Base-by-base conservation (phyloP, 2,888 invertebrate genomes). In the Xestobium rufovillosum region DNA sequence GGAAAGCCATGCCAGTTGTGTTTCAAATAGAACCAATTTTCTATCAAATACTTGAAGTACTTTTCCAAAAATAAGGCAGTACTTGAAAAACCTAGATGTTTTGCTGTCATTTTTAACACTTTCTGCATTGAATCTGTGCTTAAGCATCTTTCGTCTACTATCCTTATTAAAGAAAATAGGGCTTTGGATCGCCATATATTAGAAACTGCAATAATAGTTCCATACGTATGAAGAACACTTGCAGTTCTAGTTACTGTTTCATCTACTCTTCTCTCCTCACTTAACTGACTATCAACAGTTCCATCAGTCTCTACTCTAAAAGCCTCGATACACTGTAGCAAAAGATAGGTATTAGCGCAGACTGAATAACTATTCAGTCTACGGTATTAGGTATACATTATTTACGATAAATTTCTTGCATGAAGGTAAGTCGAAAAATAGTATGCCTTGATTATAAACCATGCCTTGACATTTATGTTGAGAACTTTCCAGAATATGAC, bases 201-300 rank as follows among this genome's bases (percentile, higher is more conserved):
- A 47, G 69, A 75, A 2, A 67, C 61, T 23, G 70, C 66, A 14
- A 75, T 70, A 3, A 80, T 53, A 8, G 71, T 64, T 10, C 69
- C 64, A 42, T 75, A 68, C 16, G 69, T 68, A 31, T 78, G 73
- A 11, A 81, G 60, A 4, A 75, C 69, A 26, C 75, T 74, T 0
- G 71, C 62, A 1, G 74, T 72, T 52, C 76, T 66, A 42, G 75
- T 76, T 1, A 65, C 61, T 2, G 65, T 63, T 60, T 83, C 80
- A 50, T 80, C 79, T 42, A 66, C 65, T 31, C 68, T 49, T 49
- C 73, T 63, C 23, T 66, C 59, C 36, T 67, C 63, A 25, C 59
- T 61, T 31, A 60, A n/a, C n/a, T n/a, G n/a, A n/a, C n/a, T n/a
- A n/a, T n/a, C n/a, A n/a, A n/a, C n/a, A 50, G 41, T 51, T 17